These are phyloP conservation scores for Podarcis siculus DNA, from an alignment of 2,797 vertebrate genomes.

Conservation along the genomic window DNA sequence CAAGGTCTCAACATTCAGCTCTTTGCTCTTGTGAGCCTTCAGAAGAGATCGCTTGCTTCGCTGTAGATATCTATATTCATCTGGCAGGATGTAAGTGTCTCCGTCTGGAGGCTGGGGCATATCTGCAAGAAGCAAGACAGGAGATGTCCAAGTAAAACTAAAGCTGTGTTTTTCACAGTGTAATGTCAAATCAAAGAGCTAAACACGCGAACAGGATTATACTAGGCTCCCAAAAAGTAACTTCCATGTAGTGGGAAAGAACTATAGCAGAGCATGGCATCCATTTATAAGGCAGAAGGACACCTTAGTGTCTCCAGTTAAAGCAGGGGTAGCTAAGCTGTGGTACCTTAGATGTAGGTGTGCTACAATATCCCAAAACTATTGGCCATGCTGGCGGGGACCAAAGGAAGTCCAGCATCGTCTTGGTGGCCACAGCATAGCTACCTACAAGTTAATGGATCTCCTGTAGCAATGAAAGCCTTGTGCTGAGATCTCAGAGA, in stretches of 20 bases:
- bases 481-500: background rate
- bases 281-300: background rate
- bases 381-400: too few relatives aligned
- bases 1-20: constrained; percentile 89
- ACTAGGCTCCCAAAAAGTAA: background rate
- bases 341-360: background rate
- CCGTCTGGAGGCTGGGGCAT: constrained; percentile 85
- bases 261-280: background rate
- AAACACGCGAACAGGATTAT: background rate
- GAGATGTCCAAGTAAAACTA: background rate
- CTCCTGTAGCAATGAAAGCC: background rate
- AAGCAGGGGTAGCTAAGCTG: too few relatives aligned
- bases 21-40: constrained; percentile 74
- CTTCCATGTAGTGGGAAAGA: background rate
- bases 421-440: background rate
- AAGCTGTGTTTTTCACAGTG: background rate
- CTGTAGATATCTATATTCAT: constrained; percentile 81
- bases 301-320: background rate
- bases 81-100: constrained; percentile 81
- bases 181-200: background rate
- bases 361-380: too few relatives aligned
- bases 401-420: too few relatives aligned
- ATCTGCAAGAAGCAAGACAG: constrained; percentile 69
- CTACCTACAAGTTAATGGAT: too few relatives aligned
- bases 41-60: constrained; percentile 80